phyloP scores from a whole-genome alignment of 2,888 invertebrate species.

The Ormyrus pomaceus region DNA sequence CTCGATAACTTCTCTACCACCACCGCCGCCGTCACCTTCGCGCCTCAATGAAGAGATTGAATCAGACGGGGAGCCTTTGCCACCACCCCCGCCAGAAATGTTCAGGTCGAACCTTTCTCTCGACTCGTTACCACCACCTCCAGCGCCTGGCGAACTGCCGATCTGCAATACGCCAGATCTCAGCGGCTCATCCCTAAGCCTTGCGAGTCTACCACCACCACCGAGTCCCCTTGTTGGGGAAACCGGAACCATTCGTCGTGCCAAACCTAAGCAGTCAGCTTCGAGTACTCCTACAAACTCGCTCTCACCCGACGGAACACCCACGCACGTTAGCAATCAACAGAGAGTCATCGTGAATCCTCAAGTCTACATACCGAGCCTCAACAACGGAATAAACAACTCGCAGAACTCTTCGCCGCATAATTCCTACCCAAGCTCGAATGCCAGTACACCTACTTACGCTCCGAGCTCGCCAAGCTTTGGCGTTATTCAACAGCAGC shows the following conservation, averaged over 20 bases:
- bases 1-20: conserved; percentile 77
- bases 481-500: conserved; percentile 62
- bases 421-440: conserved; percentile 70
- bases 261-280: conserved; percentile 71
- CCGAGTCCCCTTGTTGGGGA: conserved; percentile 79
- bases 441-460: conserved; percentile 69
- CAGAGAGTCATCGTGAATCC: conserved; percentile 65
- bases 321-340: conserved; percentile 71
- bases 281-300: conserved; percentile 74
- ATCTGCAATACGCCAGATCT: conserved; percentile 78
- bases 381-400: conserved; percentile 63
- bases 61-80: conserved; percentile 79
- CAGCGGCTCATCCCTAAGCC: conserved; percentile 83
- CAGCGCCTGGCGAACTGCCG: conserved; percentile 80
- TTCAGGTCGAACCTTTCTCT: conserved; percentile 87
- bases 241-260: conserved; percentile 75
- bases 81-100: conserved; percentile 86
- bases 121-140: conserved; percentile 89
- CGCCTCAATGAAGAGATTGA: conserved; percentile 77
- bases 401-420: conserved; percentile 65
- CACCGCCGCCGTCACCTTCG: conserved; percentile 75
- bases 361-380: conserved; percentile 61
- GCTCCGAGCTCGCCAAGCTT: conserved; percentile 68
- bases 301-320: conserved; percentile 74
- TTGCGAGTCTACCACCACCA: conserved; percentile 85